Base-by-base conservation (phyloP, 1,140 invertebrate genomes). In the Zaprionus nigranus region DNA sequence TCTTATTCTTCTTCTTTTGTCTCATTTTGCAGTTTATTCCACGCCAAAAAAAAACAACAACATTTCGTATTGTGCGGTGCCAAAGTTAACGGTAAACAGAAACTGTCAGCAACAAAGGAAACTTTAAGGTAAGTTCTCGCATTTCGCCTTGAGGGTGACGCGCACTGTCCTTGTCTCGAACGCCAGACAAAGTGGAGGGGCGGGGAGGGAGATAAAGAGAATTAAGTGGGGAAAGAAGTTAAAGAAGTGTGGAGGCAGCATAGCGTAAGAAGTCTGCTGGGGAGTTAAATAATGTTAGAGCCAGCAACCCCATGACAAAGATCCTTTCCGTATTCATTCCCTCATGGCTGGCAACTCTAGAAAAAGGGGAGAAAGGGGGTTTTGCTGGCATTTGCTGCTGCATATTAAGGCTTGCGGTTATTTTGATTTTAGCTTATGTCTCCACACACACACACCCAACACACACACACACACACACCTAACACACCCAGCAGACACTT, bases 391-490 rank as follows among this genome's bases (percentile, higher is more conserved):
- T 65, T 40, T 71, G 40, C 51, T 61, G 49, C 22, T 26, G 64
- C 64, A 74, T 49, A 62, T 74, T 68, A 61, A 34, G 12, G 60
- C 67, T 75, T 71, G 73, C 13, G 73, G 73, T 65, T 75, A 75
- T 75, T 75, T 71, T 64, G 73, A 75, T 65, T 75, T 60, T 15
- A 64, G 60, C 73, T 75, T 75, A 64, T 59, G 60, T 68, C 43
- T 38, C 12, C 40, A 20, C 20, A 20, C 54, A 59, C 62, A 63
- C 59, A 62, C 59, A 62, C 38, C 24, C 26, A 36, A 58, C 2
- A 54, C 24, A 59, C 24, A 7, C 6, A 58, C 2, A 54, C 24
- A 59, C 24, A 7, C 6, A 22, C 43, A 62, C 46, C 40, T 1
- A 30, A 22, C 43, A 62, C 60, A 58, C 11, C 26, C 46, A 67